These are phyloP conservation scores for Paramisgurnus dabryanus DNA, from an alignment of 2,113 vertebrate species.

Conservation along the genomic window DNA sequence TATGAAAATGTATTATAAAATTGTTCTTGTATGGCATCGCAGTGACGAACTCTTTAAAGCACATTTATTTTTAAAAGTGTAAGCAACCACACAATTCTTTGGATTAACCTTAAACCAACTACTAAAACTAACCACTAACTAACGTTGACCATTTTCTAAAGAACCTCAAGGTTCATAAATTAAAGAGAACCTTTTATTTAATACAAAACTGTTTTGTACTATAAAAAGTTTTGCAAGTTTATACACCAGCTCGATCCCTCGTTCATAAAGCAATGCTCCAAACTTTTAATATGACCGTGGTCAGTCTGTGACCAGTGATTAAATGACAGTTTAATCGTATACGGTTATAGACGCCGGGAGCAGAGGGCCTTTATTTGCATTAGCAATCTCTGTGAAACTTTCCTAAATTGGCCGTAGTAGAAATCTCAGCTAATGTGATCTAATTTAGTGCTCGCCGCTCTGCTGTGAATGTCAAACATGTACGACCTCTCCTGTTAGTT, in stretches of 20 bases:
- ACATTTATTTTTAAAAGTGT: too few relatives aligned
- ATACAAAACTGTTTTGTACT: too few relatives aligned
- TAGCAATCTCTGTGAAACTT: constrained; percentile 41
- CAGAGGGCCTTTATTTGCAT: constrained; percentile 28
- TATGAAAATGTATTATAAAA: too few relatives aligned
- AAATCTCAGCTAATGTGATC: constrained; percentile 41
- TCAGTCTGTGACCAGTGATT: constrained; percentile 1
- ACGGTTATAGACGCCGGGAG: constrained; percentile 5
- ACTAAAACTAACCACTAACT: too few relatives aligned
- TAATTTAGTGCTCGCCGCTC: constrained; percentile 33
- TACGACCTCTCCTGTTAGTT: constrained; percentile 30
- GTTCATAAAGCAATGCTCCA: neutral
- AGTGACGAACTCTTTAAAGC: too few relatives aligned
- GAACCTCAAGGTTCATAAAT: too few relatives aligned
- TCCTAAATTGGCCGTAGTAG: constrained; percentile 37
- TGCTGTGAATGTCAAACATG: constrained; percentile 40
- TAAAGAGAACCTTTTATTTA: too few relatives aligned
- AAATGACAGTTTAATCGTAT: constrained; percentile 29
- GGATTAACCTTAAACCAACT: too few relatives aligned
- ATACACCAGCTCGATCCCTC: neutral
- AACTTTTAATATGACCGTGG: constrained; percentile 31
- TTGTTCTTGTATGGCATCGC: too few relatives aligned
- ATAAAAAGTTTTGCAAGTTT: too few relatives aligned
- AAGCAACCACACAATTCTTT: neutral
- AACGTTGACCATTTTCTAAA: too few relatives aligned